phyloP scores from a whole-genome alignment of 2,797 vertebrate species.

The Chelon labrosus region DNA sequence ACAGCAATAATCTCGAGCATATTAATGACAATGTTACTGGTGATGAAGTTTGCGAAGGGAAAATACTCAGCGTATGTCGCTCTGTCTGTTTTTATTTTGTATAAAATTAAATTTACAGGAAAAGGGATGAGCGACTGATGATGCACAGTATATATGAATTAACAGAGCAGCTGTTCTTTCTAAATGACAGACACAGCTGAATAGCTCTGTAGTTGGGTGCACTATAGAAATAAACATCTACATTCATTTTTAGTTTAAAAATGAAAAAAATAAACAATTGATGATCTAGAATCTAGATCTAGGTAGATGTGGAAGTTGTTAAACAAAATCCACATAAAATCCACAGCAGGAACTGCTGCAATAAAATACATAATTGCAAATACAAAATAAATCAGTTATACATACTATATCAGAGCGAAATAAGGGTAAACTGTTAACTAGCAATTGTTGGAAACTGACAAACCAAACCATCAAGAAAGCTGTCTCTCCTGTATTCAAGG shows the following conservation, averaged over 20 bases:
- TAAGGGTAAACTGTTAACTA: not conserved
- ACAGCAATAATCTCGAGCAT: not conserved
- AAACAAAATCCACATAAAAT: too few species aligned
- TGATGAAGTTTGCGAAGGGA: not conserved
- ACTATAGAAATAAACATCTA: not conserved
- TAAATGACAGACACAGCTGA: not conserved
- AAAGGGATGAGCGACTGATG: not conserved
- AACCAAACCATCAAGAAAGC: not conserved
- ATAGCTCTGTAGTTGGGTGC: constrained; percentile 7
- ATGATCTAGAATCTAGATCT: not conserved
- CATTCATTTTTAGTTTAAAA: not conserved
- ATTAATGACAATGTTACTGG: not conserved
- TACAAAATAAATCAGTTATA: not conserved
- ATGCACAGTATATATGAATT: not conserved
- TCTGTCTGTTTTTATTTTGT: not conserved
- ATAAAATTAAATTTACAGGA: not conserved
- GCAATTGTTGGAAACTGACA: not conserved
- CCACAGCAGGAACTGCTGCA: too few species aligned
- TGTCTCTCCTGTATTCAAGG: not conserved
- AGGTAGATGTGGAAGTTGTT: not conserved
- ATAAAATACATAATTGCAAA: not conserved
- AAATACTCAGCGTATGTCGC: not conserved
- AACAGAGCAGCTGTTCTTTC: not conserved
- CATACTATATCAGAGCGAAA: too few species aligned
- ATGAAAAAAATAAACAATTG: not conserved